Evolutionary conservation across 2,888 invertebrate species (phyloP), one percentile per base, ranked within the genome.

Genomic region (Caenorhabditis macrosperma): DNA sequence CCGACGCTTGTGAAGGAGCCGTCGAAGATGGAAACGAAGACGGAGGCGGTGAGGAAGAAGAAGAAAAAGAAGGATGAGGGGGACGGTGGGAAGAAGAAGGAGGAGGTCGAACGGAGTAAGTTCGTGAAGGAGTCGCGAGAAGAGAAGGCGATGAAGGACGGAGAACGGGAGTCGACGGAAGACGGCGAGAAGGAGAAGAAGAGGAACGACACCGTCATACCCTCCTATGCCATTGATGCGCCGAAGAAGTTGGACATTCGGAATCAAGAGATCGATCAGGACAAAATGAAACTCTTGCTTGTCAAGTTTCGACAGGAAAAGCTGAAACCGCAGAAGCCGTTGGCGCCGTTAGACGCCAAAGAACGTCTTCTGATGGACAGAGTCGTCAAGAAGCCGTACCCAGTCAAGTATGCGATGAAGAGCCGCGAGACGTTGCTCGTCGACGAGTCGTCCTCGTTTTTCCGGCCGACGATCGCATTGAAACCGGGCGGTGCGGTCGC

Each of bases 371-470:
- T 69, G 10, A 60, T 69, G 69, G 69, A 69, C 50, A 50, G 69
- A 17, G 41, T 60, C 28, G 20, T 26, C 52, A 60, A 61, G 50
- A 69, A 69, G 44, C 69, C 69, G 60, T 69, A 69, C 12, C 69
- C 69, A 2, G 2, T 52, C 33, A 52, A 33, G 28, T 69, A 69
- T 33, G 15, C 9, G 28, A 41, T 38, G 33, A 60, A 41, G 54
- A 28, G 41, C 15, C 50, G 41, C 7, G 28, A 60, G 20, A 38
- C 48, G 12, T 10, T 59, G 60, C 26, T 60, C 38, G 50, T 22
- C 30, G 69, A 69, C 30, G 54, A 69, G 33, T 22, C 60, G 1
- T 69, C 69, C n/a, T 69, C 60, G 24, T 69, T 69, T 44, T 22
- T 28, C 7, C 22, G 52, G 0, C 48, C 48, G 20, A 22, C 10